Conservation (phyloP, 2,888 invertebrate genomes). For the Agonopterix arenella region DNA sequence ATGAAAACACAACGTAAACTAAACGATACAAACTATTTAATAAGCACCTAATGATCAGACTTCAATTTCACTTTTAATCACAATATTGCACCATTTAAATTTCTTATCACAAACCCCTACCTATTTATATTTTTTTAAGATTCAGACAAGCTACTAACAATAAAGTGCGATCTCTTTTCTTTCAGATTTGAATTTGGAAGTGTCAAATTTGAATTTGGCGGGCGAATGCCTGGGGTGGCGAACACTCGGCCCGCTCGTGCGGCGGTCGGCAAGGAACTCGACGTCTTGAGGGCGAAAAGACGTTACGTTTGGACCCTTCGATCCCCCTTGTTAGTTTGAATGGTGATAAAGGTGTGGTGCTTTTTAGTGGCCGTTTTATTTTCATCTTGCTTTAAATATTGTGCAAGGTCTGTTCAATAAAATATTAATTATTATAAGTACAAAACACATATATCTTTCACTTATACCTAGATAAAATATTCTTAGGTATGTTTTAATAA, state of each 20-base stretch:
- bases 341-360: slow-evolving; percentile 48
- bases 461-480: no score
- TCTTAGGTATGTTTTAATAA: no score
- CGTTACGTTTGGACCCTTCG: slow-evolving; percentile 65
- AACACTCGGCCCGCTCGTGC: slow-evolving; percentile 56
- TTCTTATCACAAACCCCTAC: not conserved
- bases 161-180: not conserved
- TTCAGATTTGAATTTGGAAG: slow-evolving; percentile 18
- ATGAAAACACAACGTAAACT: not conserved
- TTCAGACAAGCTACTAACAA: slow-evolving; percentile 4
- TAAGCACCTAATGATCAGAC: slow-evolving; percentile 52
- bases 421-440: no score
- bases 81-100: slow-evolving; percentile 27
- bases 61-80: slow-evolving; percentile 21
- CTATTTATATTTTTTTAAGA: not conserved
- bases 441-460: no score
- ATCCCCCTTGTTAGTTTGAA: slow-evolving; percentile 55
- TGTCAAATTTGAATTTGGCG: slow-evolving; percentile 46
- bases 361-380: slow-evolving; percentile 35
- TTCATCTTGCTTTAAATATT: no score
- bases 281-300: slow-evolving; percentile 65
- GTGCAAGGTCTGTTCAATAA: no score
- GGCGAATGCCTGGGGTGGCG: slow-evolving; percentile 31
- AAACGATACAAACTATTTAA: slow-evolving; percentile 15
- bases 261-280: slow-evolving; percentile 67